Conservation (phyloP, 2,113 vertebrate genomes). For the Salvelinus sp. region DNA sequence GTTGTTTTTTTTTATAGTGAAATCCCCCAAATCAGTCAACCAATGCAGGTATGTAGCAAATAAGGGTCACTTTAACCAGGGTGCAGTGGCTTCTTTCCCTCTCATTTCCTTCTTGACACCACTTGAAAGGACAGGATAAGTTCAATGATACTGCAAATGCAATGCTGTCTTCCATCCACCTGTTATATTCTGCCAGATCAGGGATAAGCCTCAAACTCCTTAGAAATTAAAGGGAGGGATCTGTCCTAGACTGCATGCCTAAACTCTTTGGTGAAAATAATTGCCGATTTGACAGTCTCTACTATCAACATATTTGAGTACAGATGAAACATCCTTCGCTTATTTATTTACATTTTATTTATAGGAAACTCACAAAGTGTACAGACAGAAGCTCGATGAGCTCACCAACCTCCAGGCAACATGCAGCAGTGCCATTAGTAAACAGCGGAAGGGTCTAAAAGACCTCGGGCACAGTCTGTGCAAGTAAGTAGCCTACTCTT, state of each 20-base stretch:
- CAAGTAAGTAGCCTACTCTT: constrained; percentile 67
- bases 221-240: neutral
- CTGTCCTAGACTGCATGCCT: neutral
- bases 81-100: too few species aligned
- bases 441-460: constrained; percentile 84
- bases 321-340: neutral
- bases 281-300: neutral
- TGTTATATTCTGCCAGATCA: too few species aligned
- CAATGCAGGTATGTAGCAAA: too few species aligned
- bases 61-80: too few species aligned
- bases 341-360: constrained; percentile 6
- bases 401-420: constrained; percentile 83
- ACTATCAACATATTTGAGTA: neutral
- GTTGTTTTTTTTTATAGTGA: too few species aligned
- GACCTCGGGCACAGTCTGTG: constrained; percentile 81
- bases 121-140: too few species aligned
- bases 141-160: too few species aligned
- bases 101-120: too few species aligned
- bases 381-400: constrained; percentile 92
- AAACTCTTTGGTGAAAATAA: neutral
- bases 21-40: too few species aligned
- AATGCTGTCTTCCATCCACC: too few species aligned
- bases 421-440: constrained; percentile 84
- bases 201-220: too few species aligned
- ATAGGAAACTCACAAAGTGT: constrained; percentile 92